Evolutionary conservation across 2,113 vertebrate species (phyloP).

Genomic region (Pluvialis apricaria): DNA sequence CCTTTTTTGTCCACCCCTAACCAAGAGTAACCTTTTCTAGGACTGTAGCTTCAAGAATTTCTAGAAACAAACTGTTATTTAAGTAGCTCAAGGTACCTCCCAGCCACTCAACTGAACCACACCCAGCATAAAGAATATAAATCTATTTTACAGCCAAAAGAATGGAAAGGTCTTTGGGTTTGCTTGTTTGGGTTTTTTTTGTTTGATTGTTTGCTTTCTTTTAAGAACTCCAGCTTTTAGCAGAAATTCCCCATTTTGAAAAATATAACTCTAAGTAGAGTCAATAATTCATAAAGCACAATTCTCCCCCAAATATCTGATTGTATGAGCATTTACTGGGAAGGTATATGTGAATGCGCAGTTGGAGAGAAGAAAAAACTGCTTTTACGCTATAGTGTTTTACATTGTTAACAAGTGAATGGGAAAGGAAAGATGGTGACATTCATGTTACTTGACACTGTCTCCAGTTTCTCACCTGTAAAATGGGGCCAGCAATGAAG

Average conservation of each 20-base stretch:
- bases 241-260: background rate
- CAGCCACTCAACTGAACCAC: background rate
- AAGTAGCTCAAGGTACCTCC: background rate
- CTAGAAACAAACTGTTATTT: background rate
- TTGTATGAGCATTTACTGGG: background rate
- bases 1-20: background rate
- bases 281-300: background rate
- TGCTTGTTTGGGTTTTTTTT: background rate
- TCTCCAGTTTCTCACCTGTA: background rate
- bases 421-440: background rate
- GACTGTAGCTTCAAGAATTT: background rate
- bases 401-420: background rate
- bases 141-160: background rate
- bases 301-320: background rate
- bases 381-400: background rate
- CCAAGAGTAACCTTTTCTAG: background rate
- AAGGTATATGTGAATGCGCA: background rate
- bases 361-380: background rate
- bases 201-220: background rate
- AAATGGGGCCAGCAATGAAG: background rate
- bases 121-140: background rate
- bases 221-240: background rate
- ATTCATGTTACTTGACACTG: background rate
- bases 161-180: background rate
- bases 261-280: background rate